Evolutionary conservation across 1,140 invertebrate genomes (phyloP), one percentile per base, ranked within the genome.

Genomic region (Zaprionus capensis): DNA sequence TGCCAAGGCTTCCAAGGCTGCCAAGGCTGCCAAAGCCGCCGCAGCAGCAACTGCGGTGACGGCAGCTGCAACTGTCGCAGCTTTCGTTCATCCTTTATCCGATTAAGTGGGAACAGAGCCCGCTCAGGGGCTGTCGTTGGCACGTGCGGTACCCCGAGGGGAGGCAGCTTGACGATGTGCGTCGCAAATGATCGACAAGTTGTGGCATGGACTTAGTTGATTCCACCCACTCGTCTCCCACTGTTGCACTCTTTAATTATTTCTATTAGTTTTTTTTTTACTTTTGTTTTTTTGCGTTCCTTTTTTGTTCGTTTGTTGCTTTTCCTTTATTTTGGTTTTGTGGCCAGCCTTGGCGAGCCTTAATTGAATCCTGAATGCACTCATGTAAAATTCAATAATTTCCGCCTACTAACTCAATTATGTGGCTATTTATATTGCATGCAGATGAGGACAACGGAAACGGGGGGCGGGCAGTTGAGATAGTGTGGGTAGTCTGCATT

Each of bases 371-470:
- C 71, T 65, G 69, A 74, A 78, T 85, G 85, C 84, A 84, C 84
- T 88, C 85, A 90, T 87, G 85, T 71, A 57, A 85, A 87, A 90
- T 85, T 81, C 81, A 90, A 87, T 90, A 84, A 85, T 90, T 90
- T 85, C 75, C 81, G 66, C 75, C 69, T 36, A 69, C 85, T 85
- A 84, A 88, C 71, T 84, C 84, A 81, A 88, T 88, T 88, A 90
- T 72, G 31, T 69, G 31, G 69, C 74, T 75, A 74, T 90, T 81
- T 76, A 81, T 76, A 69, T 88, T 75, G 78, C 70, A 74, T 28
- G 14, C 34, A 7, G 61, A 15, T 31, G 24, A 26, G 17, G 2
- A 11, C 17, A 14, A 9, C 14, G 15, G 3, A 26, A 24, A 24
- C 31, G 31, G 9, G 31, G 31, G 2, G 4, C 3, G 9, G 9